Percentiles rank a stretch among this genome's conserved stretches.
These are phyloP conservation scores for Rhadinocentrus ornatus DNA, from an alignment of 2,797 vertebrate species.

Conservation along the genomic window DNA sequence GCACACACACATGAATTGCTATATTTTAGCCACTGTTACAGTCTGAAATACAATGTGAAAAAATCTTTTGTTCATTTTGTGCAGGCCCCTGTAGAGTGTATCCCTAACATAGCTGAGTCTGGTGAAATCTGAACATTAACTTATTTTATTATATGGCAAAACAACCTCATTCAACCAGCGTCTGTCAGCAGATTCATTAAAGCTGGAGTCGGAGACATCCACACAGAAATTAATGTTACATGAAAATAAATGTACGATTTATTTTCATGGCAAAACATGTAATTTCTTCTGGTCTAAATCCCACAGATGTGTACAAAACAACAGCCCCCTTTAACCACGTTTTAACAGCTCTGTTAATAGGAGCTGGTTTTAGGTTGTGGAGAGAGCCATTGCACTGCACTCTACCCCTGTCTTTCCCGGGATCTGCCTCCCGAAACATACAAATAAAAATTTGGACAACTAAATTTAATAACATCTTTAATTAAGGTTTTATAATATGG, in stretches of 20 bases:
- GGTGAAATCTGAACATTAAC: conserved; percentile 44
- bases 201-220: neutral
- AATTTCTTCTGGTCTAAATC: too few relatives aligned
- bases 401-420: too few relatives aligned
- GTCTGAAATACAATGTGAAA: conserved; percentile 13
- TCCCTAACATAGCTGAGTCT: conserved; percentile 39
- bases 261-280: neutral
- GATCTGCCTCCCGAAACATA: too few relatives aligned
- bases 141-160: conserved; percentile 41
- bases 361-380: too few relatives aligned
- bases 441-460: too few relatives aligned
- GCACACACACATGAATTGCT: neutral
- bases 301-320: too few relatives aligned
- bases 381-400: too few relatives aligned
- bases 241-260: neutral
- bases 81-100: conserved; percentile 25
- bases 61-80: conserved; percentile 19
- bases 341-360: too few relatives aligned
- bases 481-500: too few relatives aligned
- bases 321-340: too few relatives aligned
- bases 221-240: conserved; percentile 8
- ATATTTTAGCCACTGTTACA: conserved; percentile 33
- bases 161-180: conserved; percentile 26
- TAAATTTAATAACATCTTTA: too few relatives aligned
- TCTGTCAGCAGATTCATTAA: conserved; percentile 19